Base-by-base conservation (phyloP, 2,113 vertebrate genomes). In the Uria lomvia region DNA sequence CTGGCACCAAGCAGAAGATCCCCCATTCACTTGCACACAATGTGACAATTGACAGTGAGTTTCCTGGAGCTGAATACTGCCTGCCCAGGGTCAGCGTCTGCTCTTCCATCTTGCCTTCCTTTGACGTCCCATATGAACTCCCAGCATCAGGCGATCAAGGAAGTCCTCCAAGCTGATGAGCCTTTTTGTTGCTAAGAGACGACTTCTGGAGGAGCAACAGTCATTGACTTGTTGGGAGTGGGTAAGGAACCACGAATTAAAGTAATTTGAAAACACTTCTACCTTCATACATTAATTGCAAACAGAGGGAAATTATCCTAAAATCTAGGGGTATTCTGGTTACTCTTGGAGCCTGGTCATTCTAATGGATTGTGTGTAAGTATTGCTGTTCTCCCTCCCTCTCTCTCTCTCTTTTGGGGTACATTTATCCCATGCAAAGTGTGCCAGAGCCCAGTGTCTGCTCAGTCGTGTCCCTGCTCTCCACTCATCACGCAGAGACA, bases 1-100 rank as follows among this genome's bases (percentile, higher is more conserved):
- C 74, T 0, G 3, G 60, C 73, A 15, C 77, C 0, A 5, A 55
- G 73, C 5, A 2, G 88, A 88, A 88, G 83, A 84, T 50, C 6
- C 42, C 34, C 52, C 79, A 84, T 92, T 96, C 72, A 81, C 60
- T 88, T 21, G 52, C 4, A 16, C 72, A 94, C 91, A 84, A 74
- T 90, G 86, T 71, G 68, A 56, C 56, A 89, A 92, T 60, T 96
- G 95, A 84, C 56, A 75, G 76, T 47, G 90, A 87, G 79, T 80
- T 95, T 96, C 92, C 96, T 93, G 88, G 75, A 94, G 79, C 88
- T 86, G 92, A 94, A 88, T 91, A 5, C 58, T 86, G 93, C 71
- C 58, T 90, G 86, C 70, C 86, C 9, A 1, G 56, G 84, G 89
- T 95, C 92, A 94, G 73, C 32, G 2, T 75, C 66, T 63, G 32